Evolutionary conservation across 1,140 invertebrate species (phyloP), one percentile per base, ranked within the genome.

Genomic region (Latrodectus geometricus): DNA sequence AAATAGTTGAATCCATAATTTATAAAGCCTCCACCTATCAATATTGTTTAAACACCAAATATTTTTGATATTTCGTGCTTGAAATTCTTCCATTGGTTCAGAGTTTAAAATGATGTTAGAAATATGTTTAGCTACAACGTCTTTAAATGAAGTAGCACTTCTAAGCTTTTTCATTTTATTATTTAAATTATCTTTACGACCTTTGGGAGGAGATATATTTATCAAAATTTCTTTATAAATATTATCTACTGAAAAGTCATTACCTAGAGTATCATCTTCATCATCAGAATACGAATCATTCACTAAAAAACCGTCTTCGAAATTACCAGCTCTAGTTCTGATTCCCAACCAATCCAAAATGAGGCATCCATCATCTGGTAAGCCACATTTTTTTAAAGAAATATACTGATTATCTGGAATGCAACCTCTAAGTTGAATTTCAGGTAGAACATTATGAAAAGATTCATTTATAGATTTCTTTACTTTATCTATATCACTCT

Each of bases 301-400:
- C 35, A 35, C 35, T 35, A 35, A 35, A 5, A 35, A 35, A 35
- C 17, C 54, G 17, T 61, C 54, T 61, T 14, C 0, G 11, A 1
- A 4, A 50, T 79, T 50, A 9, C 11, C n/a, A 12, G 61, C 14
- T 49, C 77, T 79, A n/a, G 49, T 12, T n/a, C 61, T 56, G 49
- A 49, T 79, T 9, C 65, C 77, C 20, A 79, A 79, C 77, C 77
- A 79, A 69, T 79, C 77, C 4, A 66, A n/a, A 49, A 79, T 68
- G 49, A 79, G 68, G n/a, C 0, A 23, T 7, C 77, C 77, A 79
- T 79, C 65, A 68, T 79, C 35, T 50, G 48, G 35, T 15, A 79
- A 49, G 0, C 9, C n/a, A 68, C n/a, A 61, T 9, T 48, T 20
- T 23, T 69, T 79, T 7, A 79, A n/a, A 68, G 61, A 68, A n/a